Percentiles rank a stretch among this genome's conserved stretches.
phyloP scores from a whole-genome alignment of 2,797 vertebrate genomes.

The Etheostoma nigrum region DNA sequence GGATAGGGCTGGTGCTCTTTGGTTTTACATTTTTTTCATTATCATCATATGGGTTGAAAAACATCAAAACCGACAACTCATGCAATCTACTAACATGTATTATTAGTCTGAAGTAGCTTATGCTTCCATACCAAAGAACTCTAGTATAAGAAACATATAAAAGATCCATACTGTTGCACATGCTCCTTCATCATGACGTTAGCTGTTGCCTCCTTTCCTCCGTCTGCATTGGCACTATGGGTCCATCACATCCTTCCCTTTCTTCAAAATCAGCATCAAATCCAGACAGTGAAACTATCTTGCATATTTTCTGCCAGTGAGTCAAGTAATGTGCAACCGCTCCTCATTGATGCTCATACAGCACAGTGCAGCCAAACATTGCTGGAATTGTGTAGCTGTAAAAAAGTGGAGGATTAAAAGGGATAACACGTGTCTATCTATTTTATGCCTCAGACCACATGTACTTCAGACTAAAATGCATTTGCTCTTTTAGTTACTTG shows the following conservation, averaged over 20 bases:
- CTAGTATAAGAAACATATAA: not conserved
- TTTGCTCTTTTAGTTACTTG: not conserved
- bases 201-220: not conserved
- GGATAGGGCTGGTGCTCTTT: not conserved
- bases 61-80: not conserved
- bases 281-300: not conserved
- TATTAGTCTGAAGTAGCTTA: not conserved
- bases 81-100: not conserved
- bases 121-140: not conserved
- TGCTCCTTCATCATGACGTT: not conserved
- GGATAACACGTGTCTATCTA: not conserved
- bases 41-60: not conserved
- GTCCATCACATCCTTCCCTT: not conserved
- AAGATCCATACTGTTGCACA: not conserved
- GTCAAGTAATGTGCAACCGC: not conserved
- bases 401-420: not conserved
- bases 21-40: not conserved
- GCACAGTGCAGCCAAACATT: not conserved
- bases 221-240: not conserved
- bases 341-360: not conserved
- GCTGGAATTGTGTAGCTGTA: too few species aligned
- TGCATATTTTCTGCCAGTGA: too few species aligned
- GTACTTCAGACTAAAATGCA: not conserved
- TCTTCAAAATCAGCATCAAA: not conserved
- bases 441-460: not conserved